Base-by-base conservation (phyloP, 2,888 invertebrate genomes). In the Aradus depressus region DNA sequence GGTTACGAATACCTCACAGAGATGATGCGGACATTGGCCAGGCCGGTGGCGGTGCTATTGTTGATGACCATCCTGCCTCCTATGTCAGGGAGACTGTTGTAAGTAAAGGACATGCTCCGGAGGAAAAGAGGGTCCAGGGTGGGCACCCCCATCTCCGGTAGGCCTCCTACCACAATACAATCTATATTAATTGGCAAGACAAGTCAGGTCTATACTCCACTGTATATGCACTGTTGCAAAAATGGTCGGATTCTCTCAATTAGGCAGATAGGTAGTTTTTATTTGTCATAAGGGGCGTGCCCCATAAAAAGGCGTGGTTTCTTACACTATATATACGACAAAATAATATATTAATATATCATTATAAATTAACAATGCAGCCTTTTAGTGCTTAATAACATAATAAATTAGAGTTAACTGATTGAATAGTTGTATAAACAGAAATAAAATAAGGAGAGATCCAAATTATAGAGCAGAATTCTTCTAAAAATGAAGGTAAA, bases 61-160 rank as follows among this genome's bases (percentile, higher is more conserved):
- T 52, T 56, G 19, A 60, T 54, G 4, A 60, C 43, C 50, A 61
- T 43, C 42, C 61, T 61, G 14, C 61, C 62, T 6, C 47, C 55
- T 25, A 62, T 58, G 37, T 59, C 59, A 6, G 53, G 50, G 56
- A 63, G 63, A 6, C 56, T 55, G n/a, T 60, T 57, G 52, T 62
- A 63, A 25, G 61, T 58, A 50, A 62, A 54, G 12, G 58, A 37
- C 44, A 61, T 59, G 44, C 61, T 60, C 10, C 61, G 58, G 3
- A 62, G 45, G 19, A 55, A 54, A 43, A 59, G 54, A 2, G 61
- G 61, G 41, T 61, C 61, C 19, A 61, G 60, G 0, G 68, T 50
- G 0, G 74, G 74, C 1, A 77, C 59, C 1, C 68, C 71, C 8
- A 77, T 53, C 19, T 76, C 74, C 1, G 70, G 67, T 4, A 76